Base-by-base conservation (phyloP, 92 coral and sea anemone species). In the Siderastrea siderea region DNA sequence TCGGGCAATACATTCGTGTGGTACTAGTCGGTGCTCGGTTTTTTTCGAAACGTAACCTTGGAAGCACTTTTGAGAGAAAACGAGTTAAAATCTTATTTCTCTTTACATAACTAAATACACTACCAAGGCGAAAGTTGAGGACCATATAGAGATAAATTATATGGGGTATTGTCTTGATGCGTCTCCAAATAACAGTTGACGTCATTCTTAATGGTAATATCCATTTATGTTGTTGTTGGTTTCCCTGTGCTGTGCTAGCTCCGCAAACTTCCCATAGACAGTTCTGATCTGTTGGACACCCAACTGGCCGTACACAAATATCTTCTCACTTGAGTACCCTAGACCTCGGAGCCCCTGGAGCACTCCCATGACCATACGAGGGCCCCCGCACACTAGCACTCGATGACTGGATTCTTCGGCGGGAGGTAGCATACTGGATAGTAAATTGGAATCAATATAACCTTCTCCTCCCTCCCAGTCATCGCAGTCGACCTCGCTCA, bases 401-500 rank as follows among this genome's bases (percentile, higher is more conserved):
- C 86, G 86, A 81, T 91, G 94, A 38, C 88, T 86, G 17, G 89
- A 54, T 74, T 66, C 89, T 47, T 53, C 86, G 0, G 86, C 86
- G 72, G 86, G 81, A 26, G 94, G 94, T 49, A 91, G 85, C 44
- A 58, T 62, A 50, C 68, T 89, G 26, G 81, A 76, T 26, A 91
- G 68, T 59, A 87, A 52, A 63, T 82, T 73, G 17, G 84, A 72
- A 69, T 82, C 90, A 47, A 91, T 87, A 73, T 77, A 91, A 53
- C 94, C 94, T 13, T 86, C 82, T 48, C 89, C 94, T 91, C 91
- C 94, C 94, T 91, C 68, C 94, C 94, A 91, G 50, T 87, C 55
- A 61, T 91, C 86, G 4, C 68, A 9, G 57, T 69, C 86, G 49
- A 47, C 91, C 63, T 87, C 79, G 47, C 86, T 81, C 52, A 91